Percentiles rank a stretch among this genome's conserved stretches.
These are phyloP conservation scores for Leptinotarsa peninsularis DNA, from an alignment of 2,888 invertebrate species.

Conservation along the genomic window DNA sequence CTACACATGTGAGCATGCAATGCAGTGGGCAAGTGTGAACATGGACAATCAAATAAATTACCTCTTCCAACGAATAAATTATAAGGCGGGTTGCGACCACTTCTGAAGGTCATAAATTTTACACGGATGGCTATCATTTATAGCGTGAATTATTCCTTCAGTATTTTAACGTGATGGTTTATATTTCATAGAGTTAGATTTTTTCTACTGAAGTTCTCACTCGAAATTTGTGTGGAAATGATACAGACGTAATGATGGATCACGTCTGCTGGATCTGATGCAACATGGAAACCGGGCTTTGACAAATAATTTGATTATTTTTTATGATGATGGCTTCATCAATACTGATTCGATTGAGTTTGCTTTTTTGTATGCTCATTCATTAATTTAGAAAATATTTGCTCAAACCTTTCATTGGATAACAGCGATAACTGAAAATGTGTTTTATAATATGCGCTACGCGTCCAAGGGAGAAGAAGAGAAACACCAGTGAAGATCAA, in stretches of 20 bases:
- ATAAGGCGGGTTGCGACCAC: constrained; percentile 58
- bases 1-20: constrained; percentile 58
- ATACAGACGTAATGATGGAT: neutral
- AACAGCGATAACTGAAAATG: no score
- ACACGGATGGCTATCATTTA: constrained; percentile 53
- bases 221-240: neutral
- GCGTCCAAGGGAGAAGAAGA: no score
- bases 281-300: no score
- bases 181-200: constrained; percentile 40
- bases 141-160: constrained; percentile 45
- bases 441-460: no score
- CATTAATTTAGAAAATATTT: no score
- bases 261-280: neutral
- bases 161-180: constrained; percentile 44
- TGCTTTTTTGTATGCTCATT: no score
- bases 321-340: no score
- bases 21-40: constrained; percentile 59
- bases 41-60: constrained; percentile 64
- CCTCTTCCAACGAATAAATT: constrained; percentile 61
- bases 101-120: constrained; percentile 59
- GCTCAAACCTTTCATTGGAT: no score
- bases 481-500: no score
- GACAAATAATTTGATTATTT: no score
- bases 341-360: no score
- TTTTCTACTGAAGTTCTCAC: neutral